phyloP scores from a whole-genome alignment of 1,140 invertebrate species.

The Temnothorax curvispinosus region DNA sequence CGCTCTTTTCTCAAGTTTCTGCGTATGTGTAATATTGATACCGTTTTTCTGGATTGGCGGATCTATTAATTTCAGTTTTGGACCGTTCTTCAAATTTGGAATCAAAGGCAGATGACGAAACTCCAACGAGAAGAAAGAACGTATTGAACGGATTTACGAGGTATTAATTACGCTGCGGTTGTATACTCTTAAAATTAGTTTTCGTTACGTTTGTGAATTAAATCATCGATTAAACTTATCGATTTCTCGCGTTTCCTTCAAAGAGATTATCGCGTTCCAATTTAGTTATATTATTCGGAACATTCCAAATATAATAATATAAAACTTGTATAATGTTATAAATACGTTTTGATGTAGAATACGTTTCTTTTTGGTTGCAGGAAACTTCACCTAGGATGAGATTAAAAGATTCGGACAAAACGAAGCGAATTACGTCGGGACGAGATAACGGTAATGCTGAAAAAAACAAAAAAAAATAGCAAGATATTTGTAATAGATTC shows the following conservation, averaged over 20 bases:
- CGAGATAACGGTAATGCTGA: constrained; percentile 25
- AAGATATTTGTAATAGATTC: not conserved
- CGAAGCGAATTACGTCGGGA: not conserved
- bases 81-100: constrained; percentile 65
- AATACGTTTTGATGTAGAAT: not conserved
- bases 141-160: constrained; percentile 34
- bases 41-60: constrained; percentile 64
- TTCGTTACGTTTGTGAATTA: too few species aligned
- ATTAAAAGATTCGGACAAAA: not conserved
- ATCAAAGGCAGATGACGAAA: constrained; percentile 44
- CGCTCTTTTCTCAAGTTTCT: constrained; percentile 51
- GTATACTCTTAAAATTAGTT: not conserved
- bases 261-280: not conserved
- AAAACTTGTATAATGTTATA: not conserved
- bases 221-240: not conserved
- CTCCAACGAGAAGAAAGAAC: constrained; percentile 33
- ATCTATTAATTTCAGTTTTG: constrained; percentile 67
- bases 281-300: not conserved
- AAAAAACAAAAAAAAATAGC: not conserved
- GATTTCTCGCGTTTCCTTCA: not conserved
- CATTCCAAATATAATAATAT: not conserved
- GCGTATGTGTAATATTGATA: constrained; percentile 51
- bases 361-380: constrained; percentile 15
- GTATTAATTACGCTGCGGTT: constrained; percentile 14
- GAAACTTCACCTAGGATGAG: not conserved